Evolutionary conservation across 2,113 vertebrate species (phyloP), one percentile per base, ranked within the genome.

Genomic region (Oenanthe oenanthe): DNA sequence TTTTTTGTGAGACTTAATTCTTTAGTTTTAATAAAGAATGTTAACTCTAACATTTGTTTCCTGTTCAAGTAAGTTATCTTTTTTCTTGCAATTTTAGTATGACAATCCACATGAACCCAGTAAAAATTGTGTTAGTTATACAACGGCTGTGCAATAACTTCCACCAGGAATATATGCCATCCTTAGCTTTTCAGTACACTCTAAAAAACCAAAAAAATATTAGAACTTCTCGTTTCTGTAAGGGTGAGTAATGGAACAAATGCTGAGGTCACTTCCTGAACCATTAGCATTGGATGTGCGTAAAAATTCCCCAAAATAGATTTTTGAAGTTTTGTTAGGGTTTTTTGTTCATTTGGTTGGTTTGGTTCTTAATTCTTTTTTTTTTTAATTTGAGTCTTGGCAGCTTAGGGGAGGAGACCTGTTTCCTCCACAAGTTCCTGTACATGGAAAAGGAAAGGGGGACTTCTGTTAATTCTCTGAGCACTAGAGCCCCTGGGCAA

Each of bases 11-110:
- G 32, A 68, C 22, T 29, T 57, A 71, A 65, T 80, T 92, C 38
- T 86, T 92, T 58, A 91, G 60, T 91, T 96, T 94, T 89, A 96
- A 95, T 94, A 95, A 96, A 95, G 83, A 80, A 86, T 38, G n/a
- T 48, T 83, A 85, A 96, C 18, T 31, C 18, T 6, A 53, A 29
- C 28, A 38, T 29, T 82, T 40, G 29, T 25, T 65, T 78, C 40
- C 14, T 79, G 57, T 32, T 72, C 12, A 34, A 53, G 12, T 71
- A 63, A 31, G n/a, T 45, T 17, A 16, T 74, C 4, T 36, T 42
- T 63, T 70, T 53, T 15, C 15, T 58, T 88, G 28, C 29, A 56
- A 14, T 40, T 84, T 17, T 22, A n/a, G n/a, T 15, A 6, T 61
- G 25, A 71, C 28, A 51, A n/a, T 60, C 77, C 34, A 45, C 1